Evolutionary conservation across 1,140 invertebrate genomes (phyloP).

Genomic region (Dendroctonus ponderosae): DNA sequence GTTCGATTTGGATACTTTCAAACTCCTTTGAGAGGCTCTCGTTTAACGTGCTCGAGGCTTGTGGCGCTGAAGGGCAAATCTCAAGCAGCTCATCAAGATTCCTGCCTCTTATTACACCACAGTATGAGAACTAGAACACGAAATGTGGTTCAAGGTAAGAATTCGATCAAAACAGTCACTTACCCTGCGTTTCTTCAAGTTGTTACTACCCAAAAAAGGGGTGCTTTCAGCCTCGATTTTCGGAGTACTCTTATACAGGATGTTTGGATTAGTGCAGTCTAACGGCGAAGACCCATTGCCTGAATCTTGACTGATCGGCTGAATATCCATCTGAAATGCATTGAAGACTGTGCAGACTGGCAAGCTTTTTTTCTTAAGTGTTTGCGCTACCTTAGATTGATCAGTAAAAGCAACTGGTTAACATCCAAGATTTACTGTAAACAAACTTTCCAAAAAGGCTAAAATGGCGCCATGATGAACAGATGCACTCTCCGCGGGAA

Average conservation of each 20-base stretch:
- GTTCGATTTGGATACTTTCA: conserved; percentile 37
- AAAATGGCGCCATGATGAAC: conserved; percentile 26
- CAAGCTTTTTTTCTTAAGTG: no score
- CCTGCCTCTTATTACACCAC: conserved; percentile 7
- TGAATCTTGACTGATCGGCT: not conserved
- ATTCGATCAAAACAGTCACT: conserved; percentile 4
- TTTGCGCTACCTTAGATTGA: no score
- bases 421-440: conserved; percentile 12
- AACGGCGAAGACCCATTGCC: not conserved
- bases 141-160: not conserved
- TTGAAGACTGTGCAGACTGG: no score
- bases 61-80: conserved; percentile 28
- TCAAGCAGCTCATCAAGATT: conserved; percentile 29
- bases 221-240: conserved; percentile 23
- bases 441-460: conserved; percentile 19
- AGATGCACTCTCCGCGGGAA: not conserved
- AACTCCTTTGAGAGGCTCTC: conserved; percentile 38
- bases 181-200: conserved; percentile 33
- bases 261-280: conserved; percentile 12
- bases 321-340: no score
- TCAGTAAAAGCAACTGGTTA: not conserved
- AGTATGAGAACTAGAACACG: conserved; percentile 17
- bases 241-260: conserved; percentile 29
- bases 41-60: conserved; percentile 40
- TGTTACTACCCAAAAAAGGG: conserved; percentile 1